phyloP scores from a whole-genome alignment of 2,797 vertebrate genomes.

The Helicolenus hilgendorfi region DNA sequence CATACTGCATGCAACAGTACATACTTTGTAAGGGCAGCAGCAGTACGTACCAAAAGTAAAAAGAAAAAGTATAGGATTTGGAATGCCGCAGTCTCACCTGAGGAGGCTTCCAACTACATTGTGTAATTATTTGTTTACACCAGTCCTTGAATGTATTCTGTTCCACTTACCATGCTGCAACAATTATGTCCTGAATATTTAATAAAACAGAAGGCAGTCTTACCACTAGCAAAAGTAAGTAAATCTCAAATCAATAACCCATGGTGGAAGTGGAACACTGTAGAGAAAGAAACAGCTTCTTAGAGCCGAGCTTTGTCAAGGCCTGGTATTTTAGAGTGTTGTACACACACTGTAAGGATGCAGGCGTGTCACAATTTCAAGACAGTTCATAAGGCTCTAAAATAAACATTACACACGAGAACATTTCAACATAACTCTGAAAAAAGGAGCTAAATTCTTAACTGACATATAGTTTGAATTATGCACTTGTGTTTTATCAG shows the following conservation, averaged over 20 bases:
- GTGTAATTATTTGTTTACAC: not conserved
- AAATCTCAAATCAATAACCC: not conserved
- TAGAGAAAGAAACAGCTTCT: not conserved
- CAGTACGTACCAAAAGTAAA: too few species aligned
- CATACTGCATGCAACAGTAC: too few species aligned
- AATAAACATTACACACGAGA: not conserved
- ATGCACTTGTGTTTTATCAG: not conserved
- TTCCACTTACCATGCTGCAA: conserved; percentile 5
- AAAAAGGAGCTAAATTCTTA: not conserved
- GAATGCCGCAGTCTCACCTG: not conserved
- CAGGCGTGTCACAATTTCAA: not conserved
- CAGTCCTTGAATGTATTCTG: not conserved
- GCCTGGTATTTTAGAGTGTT: not conserved
- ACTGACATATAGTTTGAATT: not conserved
- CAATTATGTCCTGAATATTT: conserved; percentile 49
- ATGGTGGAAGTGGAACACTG: not conserved
- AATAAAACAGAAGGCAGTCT: conserved; percentile 42
- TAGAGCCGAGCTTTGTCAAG: not conserved
- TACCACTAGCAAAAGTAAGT: not conserved
- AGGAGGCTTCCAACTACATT: too few species aligned
- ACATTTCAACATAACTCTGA: not conserved
- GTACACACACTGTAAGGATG: not conserved
- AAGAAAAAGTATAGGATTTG: too few species aligned
- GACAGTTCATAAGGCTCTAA: not conserved
- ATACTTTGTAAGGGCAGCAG: too few species aligned